Evolutionary conservation across 2,113 vertebrate genomes (phyloP).

Genomic region (Brachirus orientalis): DNA sequence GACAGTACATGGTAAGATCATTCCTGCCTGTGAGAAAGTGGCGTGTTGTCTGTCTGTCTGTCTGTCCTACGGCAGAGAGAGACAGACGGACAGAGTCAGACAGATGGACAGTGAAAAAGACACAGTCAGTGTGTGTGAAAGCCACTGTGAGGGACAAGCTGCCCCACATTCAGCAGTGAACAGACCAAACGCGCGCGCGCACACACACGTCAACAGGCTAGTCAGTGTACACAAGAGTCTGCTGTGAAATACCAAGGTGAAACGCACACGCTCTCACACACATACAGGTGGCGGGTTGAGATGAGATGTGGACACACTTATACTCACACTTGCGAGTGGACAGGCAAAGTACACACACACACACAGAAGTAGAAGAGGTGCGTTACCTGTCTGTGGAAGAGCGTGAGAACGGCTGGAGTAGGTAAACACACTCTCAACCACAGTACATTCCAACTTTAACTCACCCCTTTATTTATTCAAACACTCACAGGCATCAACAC

Average conservation of each 20-base stretch:
- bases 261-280: constrained; percentile 34
- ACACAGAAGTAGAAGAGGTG: constrained; percentile 64
- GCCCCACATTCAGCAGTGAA: constrained; percentile 72
- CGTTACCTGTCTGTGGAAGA: constrained; percentile 78
- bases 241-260: constrained; percentile 75
- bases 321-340: constrained; percentile 33
- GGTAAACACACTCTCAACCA: constrained; percentile 77
- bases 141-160: constrained; percentile 61
- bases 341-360: constrained; percentile 55
- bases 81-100: constrained; percentile 61
- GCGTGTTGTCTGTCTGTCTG: constrained; percentile 42
- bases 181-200: constrained; percentile 57
- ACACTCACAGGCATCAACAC: constrained; percentile 31
- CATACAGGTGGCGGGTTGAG: constrained; percentile 42
- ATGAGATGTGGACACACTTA: constrained; percentile 48
- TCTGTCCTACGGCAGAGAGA: constrained; percentile 48
- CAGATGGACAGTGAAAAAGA: constrained; percentile 67
- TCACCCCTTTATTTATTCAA: constrained; percentile 51
- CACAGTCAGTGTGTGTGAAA: constrained; percentile 74
- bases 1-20: constrained; percentile 76
- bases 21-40: constrained; percentile 74
- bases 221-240: constrained; percentile 74
- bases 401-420: constrained; percentile 68
- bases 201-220: constrained; percentile 55
- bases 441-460: constrained; percentile 74